Conservation (phyloP, 2,113 vertebrate genomes). For the Myotis davidii region DNA sequence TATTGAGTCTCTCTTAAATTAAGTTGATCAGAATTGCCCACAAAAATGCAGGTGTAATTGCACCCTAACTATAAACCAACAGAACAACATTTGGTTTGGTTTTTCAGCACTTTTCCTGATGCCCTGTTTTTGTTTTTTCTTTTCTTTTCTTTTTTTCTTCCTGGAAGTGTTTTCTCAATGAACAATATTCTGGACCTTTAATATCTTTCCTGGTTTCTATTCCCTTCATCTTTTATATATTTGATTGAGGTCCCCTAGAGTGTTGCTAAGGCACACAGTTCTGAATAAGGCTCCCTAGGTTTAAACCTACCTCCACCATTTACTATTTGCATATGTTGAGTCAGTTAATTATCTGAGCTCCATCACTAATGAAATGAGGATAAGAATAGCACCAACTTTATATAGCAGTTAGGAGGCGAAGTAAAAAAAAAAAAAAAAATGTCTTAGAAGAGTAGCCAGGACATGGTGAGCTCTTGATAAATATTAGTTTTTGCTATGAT, state of each 20-base stretch:
- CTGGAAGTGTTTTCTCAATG: slow-evolving; percentile 23
- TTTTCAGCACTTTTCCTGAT: not conserved
- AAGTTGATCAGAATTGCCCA: not conserved
- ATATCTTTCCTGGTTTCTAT: slow-evolving; percentile 7
- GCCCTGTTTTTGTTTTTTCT: not conserved
- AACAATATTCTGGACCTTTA: not conserved
- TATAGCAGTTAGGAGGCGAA: not conserved
- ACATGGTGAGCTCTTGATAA: not conserved
- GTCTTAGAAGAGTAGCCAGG: not conserved
- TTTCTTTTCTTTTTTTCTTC: not conserved
- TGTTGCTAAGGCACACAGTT: not conserved
- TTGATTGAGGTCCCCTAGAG: not conserved
- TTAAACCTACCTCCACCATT: not conserved
- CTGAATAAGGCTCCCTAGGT: not conserved
- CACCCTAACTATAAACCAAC: not conserved
- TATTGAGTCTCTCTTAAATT: slow-evolving; percentile 15
- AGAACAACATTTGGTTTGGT: not conserved
- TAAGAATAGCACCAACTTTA: not conserved
- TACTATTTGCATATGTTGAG: not conserved
- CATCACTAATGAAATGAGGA: slow-evolving; percentile 17
- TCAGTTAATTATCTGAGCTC: not conserved
- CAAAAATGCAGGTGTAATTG: not conserved
- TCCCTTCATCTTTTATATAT: not conserved
- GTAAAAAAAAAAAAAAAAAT: slow-evolving; percentile 50
- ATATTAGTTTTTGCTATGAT: not conserved